Conservation (phyloP, 1,140 invertebrate genomes). For the Drosophila neocordata region DNA sequence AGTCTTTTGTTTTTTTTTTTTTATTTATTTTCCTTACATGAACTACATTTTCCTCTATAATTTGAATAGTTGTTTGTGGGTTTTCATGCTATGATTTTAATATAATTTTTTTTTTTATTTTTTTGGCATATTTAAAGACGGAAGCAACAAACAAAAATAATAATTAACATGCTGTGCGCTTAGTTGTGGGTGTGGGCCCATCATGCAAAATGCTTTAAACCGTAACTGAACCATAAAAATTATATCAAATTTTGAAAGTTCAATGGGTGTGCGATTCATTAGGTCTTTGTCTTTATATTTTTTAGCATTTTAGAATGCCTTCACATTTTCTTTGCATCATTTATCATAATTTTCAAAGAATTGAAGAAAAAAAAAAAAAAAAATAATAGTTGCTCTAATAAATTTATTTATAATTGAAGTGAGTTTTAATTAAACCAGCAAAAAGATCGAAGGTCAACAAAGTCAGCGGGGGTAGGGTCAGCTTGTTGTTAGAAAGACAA, state of each 20-base stretch:
- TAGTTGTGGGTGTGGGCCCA: slow-evolving; percentile 6
- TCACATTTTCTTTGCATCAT: slow-evolving; percentile 16
- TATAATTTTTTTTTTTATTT: not conserved
- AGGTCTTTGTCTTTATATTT: slow-evolving; percentile 3
- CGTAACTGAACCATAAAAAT: not conserved
- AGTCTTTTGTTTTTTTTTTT: slow-evolving; percentile 18
- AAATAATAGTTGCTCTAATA: slow-evolving; percentile 15
- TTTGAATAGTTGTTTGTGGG: slow-evolving; percentile 10
- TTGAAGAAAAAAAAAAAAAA: not conserved
- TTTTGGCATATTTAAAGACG: slow-evolving; percentile 27
- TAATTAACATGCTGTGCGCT: slow-evolving; percentile 26
- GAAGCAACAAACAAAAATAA: slow-evolving; percentile 7
- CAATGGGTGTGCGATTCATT: slow-evolving; percentile 11
- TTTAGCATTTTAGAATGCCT: slow-evolving; percentile 16
- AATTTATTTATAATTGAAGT: slow-evolving; percentile 27
- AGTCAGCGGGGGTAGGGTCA: not conserved
- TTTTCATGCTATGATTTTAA: slow-evolving; percentile 16
- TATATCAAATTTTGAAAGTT: slow-evolving; percentile 5
- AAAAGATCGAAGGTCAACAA: slow-evolving; percentile 7
- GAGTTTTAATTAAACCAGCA: slow-evolving; percentile 24
- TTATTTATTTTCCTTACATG: not conserved
- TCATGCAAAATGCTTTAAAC: not conserved
- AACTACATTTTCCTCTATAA: slow-evolving; percentile 7
- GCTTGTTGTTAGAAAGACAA: not conserved
- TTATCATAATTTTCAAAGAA: slow-evolving; percentile 21